These are phyloP conservation scores for Odocoileus hemionus DNA, from an alignment of 2,113 vertebrate genomes.

Conservation along the genomic window DNA sequence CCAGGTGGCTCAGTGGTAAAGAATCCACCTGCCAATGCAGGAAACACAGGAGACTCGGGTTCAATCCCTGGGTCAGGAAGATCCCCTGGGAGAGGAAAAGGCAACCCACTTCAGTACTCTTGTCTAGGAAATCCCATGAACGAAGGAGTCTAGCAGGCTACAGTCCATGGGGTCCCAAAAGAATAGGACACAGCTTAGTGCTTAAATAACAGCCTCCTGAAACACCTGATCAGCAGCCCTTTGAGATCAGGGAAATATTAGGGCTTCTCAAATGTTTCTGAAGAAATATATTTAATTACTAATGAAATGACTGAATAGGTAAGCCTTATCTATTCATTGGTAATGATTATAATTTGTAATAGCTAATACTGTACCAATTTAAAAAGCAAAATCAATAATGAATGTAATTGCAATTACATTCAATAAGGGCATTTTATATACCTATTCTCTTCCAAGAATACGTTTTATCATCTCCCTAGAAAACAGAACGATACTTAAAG, in stretches of 20 bases:
- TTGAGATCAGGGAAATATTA: neutral
- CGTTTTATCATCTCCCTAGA: neutral
- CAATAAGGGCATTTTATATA: neutral
- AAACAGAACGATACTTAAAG: neutral
- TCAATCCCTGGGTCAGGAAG: neutral
- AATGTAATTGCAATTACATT: neutral
- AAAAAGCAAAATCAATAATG: conserved; percentile 19
- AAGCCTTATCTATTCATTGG: neutral
- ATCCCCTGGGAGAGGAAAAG: neutral
- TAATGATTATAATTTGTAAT: neutral
- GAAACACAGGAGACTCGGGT: neutral
- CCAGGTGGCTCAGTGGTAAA: neutral
- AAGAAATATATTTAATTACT: neutral
- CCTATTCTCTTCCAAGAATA: neutral
- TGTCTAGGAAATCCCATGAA: neutral
- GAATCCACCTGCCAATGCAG: neutral
- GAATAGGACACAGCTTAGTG: neutral
- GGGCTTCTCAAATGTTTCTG: neutral
- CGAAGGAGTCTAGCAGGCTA: neutral
- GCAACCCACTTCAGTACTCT: neutral
- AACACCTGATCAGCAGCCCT: neutral
- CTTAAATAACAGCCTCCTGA: neutral
- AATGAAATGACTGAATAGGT: conserved; percentile 2
- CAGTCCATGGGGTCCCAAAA: neutral
- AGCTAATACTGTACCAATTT: conserved; percentile 2